phyloP scores from a whole-genome alignment of 2,888 invertebrate genomes.

The Crepidodera aurea region DNA sequence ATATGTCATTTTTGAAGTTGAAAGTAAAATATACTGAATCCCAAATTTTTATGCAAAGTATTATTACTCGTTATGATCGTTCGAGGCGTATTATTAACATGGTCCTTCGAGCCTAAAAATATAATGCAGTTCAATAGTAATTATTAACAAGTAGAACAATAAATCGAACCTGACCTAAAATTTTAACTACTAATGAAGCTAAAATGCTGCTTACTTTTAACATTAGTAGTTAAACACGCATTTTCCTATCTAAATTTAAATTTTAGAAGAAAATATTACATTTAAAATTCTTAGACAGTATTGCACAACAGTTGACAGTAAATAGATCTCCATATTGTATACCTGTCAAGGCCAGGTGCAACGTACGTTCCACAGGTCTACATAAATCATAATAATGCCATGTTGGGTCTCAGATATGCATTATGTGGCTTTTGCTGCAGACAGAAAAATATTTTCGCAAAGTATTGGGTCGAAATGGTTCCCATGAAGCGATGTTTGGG shows the following conservation, averaged over 20 bases:
- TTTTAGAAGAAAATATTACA: not conserved
- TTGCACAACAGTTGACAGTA: slow-evolving; percentile 2
- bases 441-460: slow-evolving; percentile 5
- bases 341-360: not conserved
- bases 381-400: slow-evolving; percentile 8
- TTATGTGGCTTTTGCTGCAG: not conserved
- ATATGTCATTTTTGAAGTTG: no score
- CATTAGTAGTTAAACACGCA: no score
- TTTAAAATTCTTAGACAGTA: not conserved
- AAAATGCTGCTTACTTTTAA: no score
- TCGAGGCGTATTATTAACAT: no score
- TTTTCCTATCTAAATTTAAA: not conserved
- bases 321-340: slow-evolving; percentile 8
- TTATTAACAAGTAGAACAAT: no score
- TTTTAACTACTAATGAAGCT: no score
- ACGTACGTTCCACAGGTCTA: not conserved
- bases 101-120: no score
- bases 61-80: no score
- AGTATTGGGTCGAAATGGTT: not conserved
- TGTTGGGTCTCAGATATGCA: slow-evolving; percentile 3
- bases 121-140: no score
- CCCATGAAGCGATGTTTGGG: not conserved
- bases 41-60: no score
- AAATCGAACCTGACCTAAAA: no score
- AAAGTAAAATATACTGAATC: no score